Conservation (phyloP, 2,797 vertebrate species). For the Margarornis squamiger region DNA sequence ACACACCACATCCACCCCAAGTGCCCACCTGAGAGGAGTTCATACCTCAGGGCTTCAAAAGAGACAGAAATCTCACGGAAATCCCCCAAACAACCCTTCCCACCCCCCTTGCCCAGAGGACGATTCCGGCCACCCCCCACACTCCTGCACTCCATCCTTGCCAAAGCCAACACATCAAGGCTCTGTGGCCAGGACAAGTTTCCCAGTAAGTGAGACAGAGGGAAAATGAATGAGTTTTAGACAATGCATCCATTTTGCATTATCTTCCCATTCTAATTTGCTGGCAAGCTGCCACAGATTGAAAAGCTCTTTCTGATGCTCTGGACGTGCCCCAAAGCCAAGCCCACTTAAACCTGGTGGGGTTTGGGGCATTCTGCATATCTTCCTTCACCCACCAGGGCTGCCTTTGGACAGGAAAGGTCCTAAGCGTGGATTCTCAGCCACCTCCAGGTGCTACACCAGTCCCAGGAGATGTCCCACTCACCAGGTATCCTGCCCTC, state of each 20-base stretch:
- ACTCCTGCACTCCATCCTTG: neutral
- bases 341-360: neutral
- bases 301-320: neutral
- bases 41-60: neutral
- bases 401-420: neutral
- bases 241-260: neutral
- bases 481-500: neutral
- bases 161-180: neutral
- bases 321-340: neutral
- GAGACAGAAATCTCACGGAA: neutral
- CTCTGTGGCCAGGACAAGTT: neutral
- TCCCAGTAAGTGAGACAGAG: neutral
- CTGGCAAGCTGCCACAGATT: neutral
- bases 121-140: neutral
- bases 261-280: neutral
- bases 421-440: fast-evolving
- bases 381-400: neutral
- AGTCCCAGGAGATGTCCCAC: neutral
- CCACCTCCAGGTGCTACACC: neutral
- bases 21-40: neutral
- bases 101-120: neutral
- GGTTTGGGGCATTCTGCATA: neutral
- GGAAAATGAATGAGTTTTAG: neutral
- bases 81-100: neutral
- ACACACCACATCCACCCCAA: fast-evolving